Evolutionary conservation across 2,888 invertebrate genomes (phyloP).

Genomic region (Fragum whitleyi): DNA sequence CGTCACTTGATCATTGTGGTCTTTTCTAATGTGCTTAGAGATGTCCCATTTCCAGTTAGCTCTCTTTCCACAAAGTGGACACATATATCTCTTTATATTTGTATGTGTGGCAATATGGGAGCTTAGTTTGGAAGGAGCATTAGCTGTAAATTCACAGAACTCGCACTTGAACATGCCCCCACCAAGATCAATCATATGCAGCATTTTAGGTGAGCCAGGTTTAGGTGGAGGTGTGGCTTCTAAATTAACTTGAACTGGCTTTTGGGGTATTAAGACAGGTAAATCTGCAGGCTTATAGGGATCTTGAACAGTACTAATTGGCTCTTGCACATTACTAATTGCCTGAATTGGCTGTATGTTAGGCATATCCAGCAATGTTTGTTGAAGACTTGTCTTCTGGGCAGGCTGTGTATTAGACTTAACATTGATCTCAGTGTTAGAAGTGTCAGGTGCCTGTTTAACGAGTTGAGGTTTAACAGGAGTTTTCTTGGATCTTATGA

Average conservation of each 20-base stretch:
- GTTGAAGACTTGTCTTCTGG: too few relatives aligned
- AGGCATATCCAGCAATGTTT: too few relatives aligned
- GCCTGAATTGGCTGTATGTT: too few relatives aligned
- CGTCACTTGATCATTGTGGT: conserved; percentile 72
- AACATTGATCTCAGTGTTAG: neutral
- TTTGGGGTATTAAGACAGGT: neutral
- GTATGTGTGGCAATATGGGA: conserved; percentile 82
- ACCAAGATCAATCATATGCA: conserved; percentile 65
- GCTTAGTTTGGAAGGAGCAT: conserved; percentile 81
- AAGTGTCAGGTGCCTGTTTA: neutral
- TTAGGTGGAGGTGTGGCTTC: neutral
- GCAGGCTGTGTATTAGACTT: too few relatives aligned
- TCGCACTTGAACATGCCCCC: conserved; percentile 68
- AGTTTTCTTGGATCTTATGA: conserved; percentile 52
- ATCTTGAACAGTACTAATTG: too few relatives aligned
- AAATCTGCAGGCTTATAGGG: too few relatives aligned
- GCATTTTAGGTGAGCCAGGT: conserved; percentile 54
- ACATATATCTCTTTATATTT: conserved; percentile 82
- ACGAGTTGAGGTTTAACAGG: conserved; percentile 11
- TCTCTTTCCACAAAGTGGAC: conserved; percentile 82
- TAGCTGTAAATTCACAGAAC: conserved; percentile 76
- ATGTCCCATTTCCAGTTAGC: conserved; percentile 84
- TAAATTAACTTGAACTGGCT: neutral
- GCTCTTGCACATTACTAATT: too few relatives aligned
- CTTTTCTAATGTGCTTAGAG: conserved; percentile 81